A percentile compares a stretch with the other conserved stretches of the same genome.
These are phyloP conservation scores for Nesogale talazaci DNA, from an alignment of 2,113 vertebrate genomes.

Conservation along the genomic window DNA sequence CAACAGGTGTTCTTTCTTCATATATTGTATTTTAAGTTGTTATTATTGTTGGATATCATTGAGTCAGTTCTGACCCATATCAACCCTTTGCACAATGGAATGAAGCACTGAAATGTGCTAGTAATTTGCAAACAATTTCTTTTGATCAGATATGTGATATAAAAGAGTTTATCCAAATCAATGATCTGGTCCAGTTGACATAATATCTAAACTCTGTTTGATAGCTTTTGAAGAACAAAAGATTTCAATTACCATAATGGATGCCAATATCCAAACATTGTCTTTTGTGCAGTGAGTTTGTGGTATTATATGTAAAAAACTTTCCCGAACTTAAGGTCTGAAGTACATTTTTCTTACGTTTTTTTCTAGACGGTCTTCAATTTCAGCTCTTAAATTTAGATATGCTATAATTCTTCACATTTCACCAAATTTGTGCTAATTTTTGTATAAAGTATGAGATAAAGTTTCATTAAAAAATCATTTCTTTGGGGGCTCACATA, in stretches of 20 bases:
- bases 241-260: conserved; percentile 16
- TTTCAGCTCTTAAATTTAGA: too few species aligned
- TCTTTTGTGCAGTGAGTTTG: neutral
- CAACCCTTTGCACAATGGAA: too few species aligned
- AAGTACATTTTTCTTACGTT: neutral
- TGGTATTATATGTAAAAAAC: neutral
- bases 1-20: neutral
- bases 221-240: conserved; percentile 33
- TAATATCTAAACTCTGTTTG: neutral
- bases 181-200: neutral
- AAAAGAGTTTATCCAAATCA: conserved; percentile 7
- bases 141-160: neutral
- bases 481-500: too few species aligned
- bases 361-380: too few species aligned
- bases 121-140: neutral
- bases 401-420: too few species aligned
- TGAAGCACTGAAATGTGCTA: neutral
- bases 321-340: neutral
- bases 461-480: too few species aligned
- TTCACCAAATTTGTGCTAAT: too few species aligned
- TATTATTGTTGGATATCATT: too few species aligned
- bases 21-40: conserved; percentile 24
- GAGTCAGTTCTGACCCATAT: too few species aligned
- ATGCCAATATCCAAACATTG: neutral
- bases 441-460: too few species aligned